Conservation (phyloP, 2,797 vertebrate species). For the Lemur catta region DNA sequence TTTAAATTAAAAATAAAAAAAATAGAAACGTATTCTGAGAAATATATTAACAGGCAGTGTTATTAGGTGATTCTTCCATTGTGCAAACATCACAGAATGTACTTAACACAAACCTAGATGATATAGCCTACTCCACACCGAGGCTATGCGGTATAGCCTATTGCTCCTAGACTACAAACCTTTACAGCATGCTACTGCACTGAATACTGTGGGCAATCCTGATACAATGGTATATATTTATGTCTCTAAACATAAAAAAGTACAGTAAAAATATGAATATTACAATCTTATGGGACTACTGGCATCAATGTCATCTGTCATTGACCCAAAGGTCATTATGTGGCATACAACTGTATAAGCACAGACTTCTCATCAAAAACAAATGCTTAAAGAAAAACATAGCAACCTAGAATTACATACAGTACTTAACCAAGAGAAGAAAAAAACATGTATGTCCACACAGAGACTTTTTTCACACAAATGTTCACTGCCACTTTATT, state of each 20-base stretch:
- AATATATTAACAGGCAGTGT: not conserved
- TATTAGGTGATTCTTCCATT: not conserved
- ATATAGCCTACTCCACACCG: not conserved
- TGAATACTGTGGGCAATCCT: not conserved
- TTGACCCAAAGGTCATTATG: not conserved
- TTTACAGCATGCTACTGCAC: not conserved
- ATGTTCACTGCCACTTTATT: not conserved
- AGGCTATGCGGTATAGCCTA: not conserved
- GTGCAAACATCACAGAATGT: not conserved
- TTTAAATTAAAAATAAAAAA: too few relatives aligned
- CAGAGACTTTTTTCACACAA: too few relatives aligned
- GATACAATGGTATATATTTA: not conserved
- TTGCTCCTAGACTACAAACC: not conserved
- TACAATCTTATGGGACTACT: not conserved
- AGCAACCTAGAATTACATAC: not conserved
- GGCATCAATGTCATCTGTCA: not conserved
- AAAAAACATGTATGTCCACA: not conserved
- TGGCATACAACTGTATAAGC: not conserved
- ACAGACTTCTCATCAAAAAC: not conserved
- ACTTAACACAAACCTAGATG: not conserved
- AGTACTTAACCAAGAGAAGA: not conserved
- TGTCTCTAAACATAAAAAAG: not conserved
- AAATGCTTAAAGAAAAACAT: not conserved
- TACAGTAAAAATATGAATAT: not conserved
- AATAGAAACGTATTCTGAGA: not conserved